Evolutionary conservation across 2,888 invertebrate genomes (phyloP), one percentile per base, ranked within the genome.

Genomic region (Hirtodrosophila alboralis): DNA sequence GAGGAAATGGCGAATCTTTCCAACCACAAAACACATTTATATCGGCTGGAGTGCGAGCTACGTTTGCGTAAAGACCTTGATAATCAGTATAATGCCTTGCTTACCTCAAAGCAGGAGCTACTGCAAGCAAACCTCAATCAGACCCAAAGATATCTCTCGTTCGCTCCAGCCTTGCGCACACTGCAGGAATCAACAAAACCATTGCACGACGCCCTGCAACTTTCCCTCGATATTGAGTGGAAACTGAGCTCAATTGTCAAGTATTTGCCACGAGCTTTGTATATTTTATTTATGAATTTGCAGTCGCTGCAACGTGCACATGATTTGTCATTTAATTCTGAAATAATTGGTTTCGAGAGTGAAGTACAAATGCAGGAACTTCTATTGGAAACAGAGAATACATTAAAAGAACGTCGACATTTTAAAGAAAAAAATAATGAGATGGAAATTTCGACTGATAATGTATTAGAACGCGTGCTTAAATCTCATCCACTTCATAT

Each of bases 31-130:
- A 91, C 95, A 61, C 95, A 96, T 85, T 90, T 98, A 62, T 96
- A 97, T 16, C 93, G 97, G 62, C 91, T 98, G 26, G 97, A 98
- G 88, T 97, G 97, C 95, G 98, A 98, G 90, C 91, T 98, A 44
- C 94, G 94, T 12, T 96, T 98, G 88, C 93, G 98, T 1, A 96
- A 97, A 87, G 94, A 95, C 78, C 91, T 97, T 36, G 93, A 97
- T 0, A 92, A 93, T 28, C 92, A 95, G 21, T 95, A 96, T 81
- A 94, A 94, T 84, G 93, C 95, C 64, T 91, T 97, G 5, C 93
- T 95, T 31, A 92, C 94, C 16, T 94, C 93, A 23, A 97, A 97
- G 88, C 95, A 96, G 78, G 92, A 93, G 37, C 94, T 97, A 1
- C 93, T 94, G 1, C 92, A 94, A 31, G 95, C 94, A 45, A 96